phyloP scores from a whole-genome alignment of 2,113 vertebrate species.

The Eulemur macaco region DNA sequence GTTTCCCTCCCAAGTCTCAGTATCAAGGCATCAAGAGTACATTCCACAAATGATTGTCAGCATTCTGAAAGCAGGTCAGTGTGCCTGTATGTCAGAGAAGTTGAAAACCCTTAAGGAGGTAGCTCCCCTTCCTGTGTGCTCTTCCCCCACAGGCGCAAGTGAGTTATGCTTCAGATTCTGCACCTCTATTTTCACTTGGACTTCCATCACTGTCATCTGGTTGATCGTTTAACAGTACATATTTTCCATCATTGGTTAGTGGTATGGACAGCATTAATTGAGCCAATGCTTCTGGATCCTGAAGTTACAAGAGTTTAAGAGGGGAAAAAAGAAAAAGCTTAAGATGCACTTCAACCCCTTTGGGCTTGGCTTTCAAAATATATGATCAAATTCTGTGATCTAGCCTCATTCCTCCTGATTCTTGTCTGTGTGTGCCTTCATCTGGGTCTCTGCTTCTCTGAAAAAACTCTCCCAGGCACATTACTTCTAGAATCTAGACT shows the following conservation, averaged over 20 bases:
- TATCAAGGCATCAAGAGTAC: background rate
- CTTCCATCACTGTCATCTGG: slow-evolving; percentile 80
- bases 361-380: background rate
- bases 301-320: slow-evolving; percentile 62
- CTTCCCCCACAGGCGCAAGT: slow-evolving; percentile 36
- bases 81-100: slow-evolving; percentile 51
- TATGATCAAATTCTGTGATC: background rate
- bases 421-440: background rate
- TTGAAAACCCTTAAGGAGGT: background rate
- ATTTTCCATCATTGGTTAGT: slow-evolving; percentile 94
- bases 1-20: slow-evolving; percentile 39
- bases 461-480: background rate
- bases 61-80: slow-evolving; percentile 26
- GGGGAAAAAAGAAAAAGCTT: slow-evolving; percentile 64
- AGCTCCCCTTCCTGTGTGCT: slow-evolving; percentile 45
- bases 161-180: slow-evolving; percentile 94
- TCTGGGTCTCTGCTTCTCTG: background rate
- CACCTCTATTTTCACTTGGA: slow-evolving; percentile 82
- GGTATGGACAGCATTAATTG: slow-evolving; percentile 95
- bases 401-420: background rate
- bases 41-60: slow-evolving; percentile 42
- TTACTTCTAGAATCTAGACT: background rate
- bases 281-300: slow-evolving; percentile 96
- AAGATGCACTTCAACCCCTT: slow-evolving; percentile 52
- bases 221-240: slow-evolving; percentile 90